Evolutionary conservation across 1,140 invertebrate species (phyloP), one percentile per base, ranked within the genome.

Genomic region (Anastatus disparis): DNA sequence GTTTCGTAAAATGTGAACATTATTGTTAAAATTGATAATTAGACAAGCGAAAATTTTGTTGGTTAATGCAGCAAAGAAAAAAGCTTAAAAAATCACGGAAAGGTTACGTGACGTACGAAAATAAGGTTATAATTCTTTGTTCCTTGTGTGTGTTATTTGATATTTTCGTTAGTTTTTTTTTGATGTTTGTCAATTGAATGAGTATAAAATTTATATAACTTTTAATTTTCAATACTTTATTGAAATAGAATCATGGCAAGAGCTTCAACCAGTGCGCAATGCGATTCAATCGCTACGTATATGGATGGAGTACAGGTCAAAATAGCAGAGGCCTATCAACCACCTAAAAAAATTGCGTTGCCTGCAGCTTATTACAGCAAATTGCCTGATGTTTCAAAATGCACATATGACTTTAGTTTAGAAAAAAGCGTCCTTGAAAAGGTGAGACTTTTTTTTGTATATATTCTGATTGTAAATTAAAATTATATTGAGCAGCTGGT

Each of bases 241-340:
- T 10, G n/a, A n/a, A 15, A 35, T 29, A 58, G 52, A 46, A 46
- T 65, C 44, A 86, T 86, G 84, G 74, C 83, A 38, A 74, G 80
- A 64, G 61, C 81, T 0, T 78, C 74, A 2, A 74, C 64, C 0
- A 72, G n/a, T 8, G 66, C 70, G 2, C 81, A 83, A 70, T 82
- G 75, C 56, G 85, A 86, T 59, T 76, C 81, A 12, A 74, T 85
- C n/a, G 78, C 80, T n/a, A 85, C 84, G 71, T 93, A 90, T 75
- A 91, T 94, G 90, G 93, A 95, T 84, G 92, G 91, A 73, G 90
- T 95, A 71, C 90, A 93, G 67, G 93, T 96, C 48, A 95, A 95
- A 88, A 95, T 96, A 81, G 91, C 92, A 52, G 93, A 95, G 84
- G 92, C 91, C 71, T 95, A 93, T 76, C 93, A 93, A 83, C 91